These are phyloP conservation scores for Eumacrocentrus americanus DNA, from an alignment of 2,888 invertebrate species.

Conservation along the genomic window DNA sequence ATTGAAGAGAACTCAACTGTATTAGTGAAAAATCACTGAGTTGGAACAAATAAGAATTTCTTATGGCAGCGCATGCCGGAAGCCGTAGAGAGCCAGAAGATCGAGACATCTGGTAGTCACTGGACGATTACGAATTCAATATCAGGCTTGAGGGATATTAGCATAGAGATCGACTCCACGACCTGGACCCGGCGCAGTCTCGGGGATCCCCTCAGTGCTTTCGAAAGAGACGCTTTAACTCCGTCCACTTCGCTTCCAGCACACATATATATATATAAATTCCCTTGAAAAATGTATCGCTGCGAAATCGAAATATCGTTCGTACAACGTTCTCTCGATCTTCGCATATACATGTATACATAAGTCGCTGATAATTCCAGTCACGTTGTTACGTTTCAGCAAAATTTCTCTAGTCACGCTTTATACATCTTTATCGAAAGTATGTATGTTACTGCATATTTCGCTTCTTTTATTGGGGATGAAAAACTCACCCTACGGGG, in stretches of 20 bases:
- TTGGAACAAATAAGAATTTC: slow-evolving; percentile 25
- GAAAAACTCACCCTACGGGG: too few species aligned
- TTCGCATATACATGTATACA: not conserved
- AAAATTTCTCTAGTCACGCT: not conserved
- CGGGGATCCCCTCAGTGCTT: slow-evolving; percentile 25
- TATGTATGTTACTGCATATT: too few species aligned
- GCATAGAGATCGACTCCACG: slow-evolving; percentile 48
- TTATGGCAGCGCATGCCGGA: not conserved
- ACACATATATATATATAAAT: slow-evolving; percentile 12
- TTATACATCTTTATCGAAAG: too few species aligned
- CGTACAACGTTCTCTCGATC: not conserved
- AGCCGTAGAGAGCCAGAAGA: slow-evolving; percentile 6
- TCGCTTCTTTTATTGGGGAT: too few species aligned
- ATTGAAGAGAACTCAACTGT: too few species aligned
- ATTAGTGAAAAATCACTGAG: too few species aligned
- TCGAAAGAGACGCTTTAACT: slow-evolving; percentile 24
- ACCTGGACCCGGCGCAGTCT: slow-evolving; percentile 28
- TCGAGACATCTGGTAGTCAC: slow-evolving; percentile 39
- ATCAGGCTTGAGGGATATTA: slow-evolving; percentile 44
- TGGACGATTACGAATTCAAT: slow-evolving; percentile 45
- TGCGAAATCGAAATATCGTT: slow-evolving; percentile 27
- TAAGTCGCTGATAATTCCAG: not conserved
- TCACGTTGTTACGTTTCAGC: not conserved
- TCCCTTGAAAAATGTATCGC: slow-evolving; percentile 24
- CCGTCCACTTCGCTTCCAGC: slow-evolving; percentile 18